Conservation (phyloP, 1,140 invertebrate genomes). For the Aphaenogaster rudis region DNA sequence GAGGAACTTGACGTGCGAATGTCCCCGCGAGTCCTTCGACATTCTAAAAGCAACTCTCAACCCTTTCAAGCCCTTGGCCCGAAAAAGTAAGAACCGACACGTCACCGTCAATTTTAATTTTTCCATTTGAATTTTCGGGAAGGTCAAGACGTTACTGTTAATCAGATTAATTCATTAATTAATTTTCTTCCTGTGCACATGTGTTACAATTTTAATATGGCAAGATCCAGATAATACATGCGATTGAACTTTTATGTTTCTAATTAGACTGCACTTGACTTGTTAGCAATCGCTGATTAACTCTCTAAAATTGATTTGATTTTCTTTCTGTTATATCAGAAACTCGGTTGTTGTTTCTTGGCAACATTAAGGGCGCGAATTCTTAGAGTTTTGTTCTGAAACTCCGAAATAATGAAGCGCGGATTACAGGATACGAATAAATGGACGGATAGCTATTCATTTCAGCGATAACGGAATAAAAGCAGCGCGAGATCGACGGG, state of each 20-base stretch:
- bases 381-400: neutral
- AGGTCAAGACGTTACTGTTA: neutral
- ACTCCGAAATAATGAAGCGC: neutral
- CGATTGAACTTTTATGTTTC: neutral
- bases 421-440: conserved; percentile 17
- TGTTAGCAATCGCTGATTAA: neutral
- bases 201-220: neutral
- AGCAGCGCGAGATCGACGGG: neutral
- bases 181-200: neutral
- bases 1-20: neutral
- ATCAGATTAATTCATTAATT: neutral
- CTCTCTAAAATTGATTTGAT: neutral
- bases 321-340: no score
- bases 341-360: neutral
- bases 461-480: conserved; percentile 20
- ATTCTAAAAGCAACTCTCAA: neutral
- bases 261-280: neutral
- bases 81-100: neutral
- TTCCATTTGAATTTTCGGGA: neutral
- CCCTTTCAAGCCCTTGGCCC: neutral
- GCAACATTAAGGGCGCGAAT: neutral
- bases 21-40: neutral
- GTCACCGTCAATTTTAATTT: neutral
- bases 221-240: neutral
- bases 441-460: neutral